These are phyloP conservation scores for Schizotus pectinicornis DNA, from an alignment of 2,888 invertebrate species.

Conservation along the genomic window DNA sequence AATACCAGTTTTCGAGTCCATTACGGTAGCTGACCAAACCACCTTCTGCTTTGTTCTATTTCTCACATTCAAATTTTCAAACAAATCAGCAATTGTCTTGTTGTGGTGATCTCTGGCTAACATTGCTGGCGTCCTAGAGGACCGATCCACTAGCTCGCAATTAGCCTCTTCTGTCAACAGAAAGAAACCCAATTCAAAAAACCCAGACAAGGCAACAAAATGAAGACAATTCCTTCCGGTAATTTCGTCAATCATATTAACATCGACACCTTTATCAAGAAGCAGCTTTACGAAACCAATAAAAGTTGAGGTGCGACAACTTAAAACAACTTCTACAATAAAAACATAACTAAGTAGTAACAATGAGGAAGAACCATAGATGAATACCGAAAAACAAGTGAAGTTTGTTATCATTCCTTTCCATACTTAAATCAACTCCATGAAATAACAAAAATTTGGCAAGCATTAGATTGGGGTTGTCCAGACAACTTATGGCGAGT, in stretches of 20 bases:
- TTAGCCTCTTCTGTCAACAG: constrained; percentile 24
- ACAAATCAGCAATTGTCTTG: background rate
- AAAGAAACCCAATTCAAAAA: constrained; percentile 22
- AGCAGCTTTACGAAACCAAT: constrained; percentile 22
- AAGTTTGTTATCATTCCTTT: background rate
- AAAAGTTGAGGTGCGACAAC: constrained; percentile 1
- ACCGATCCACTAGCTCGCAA: background rate
- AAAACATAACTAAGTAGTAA: background rate
- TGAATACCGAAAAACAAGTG: constrained; percentile 17
- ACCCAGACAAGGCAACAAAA: constrained; percentile 26
- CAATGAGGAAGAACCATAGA: background rate
- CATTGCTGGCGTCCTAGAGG: background rate
- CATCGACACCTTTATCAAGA: constrained; percentile 22
- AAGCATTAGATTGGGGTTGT: constrained; percentile 31
- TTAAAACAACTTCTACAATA: constrained; percentile 25
- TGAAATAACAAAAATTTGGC: constrained; percentile 35
- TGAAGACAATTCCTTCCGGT: constrained; percentile 31
- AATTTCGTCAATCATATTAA: constrained; percentile 18
- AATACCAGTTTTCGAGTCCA: too few relatives aligned
- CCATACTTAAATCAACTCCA: constrained; percentile 32
- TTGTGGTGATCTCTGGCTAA: constrained; percentile 12
- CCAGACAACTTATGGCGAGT: constrained; percentile 33
- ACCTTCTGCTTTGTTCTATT: too few relatives aligned
- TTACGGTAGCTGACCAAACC: too few relatives aligned
- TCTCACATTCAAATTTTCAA: too few relatives aligned